Evolutionary conservation across 1,140 invertebrate genomes (phyloP).

Genomic region (Eupristina koningsbergeri): DNA sequence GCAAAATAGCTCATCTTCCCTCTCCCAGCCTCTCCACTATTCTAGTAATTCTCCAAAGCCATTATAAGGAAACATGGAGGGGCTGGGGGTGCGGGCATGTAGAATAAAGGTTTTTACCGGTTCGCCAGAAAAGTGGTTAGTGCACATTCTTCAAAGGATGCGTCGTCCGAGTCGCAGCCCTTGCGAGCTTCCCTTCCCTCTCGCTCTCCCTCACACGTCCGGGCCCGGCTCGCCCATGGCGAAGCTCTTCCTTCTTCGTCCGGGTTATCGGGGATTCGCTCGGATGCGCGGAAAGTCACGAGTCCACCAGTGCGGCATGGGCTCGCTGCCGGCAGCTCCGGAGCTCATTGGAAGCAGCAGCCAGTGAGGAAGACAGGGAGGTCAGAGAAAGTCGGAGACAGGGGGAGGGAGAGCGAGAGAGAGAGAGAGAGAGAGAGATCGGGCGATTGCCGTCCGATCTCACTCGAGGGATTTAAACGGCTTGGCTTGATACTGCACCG

Average conservation of each 20-base stretch:
- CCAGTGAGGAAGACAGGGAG: neutral
- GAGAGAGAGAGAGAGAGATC: constrained; percentile 21
- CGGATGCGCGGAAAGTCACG: constrained; percentile 50
- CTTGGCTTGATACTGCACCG: constrained; percentile 56
- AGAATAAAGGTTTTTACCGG: constrained; percentile 36
- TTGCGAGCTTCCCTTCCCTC: neutral
- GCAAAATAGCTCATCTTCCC: neutral
- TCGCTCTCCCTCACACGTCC: neutral
- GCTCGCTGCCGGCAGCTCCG: neutral
- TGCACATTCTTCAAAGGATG: constrained; percentile 14
- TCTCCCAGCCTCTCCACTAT: no score
- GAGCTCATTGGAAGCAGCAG: constrained; percentile 8
- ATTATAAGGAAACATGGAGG: constrained; percentile 33
- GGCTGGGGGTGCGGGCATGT: neutral
- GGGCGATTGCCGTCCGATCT: constrained; percentile 58
- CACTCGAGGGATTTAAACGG: constrained; percentile 57
- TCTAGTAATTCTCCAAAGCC: neutral
- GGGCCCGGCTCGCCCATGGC: neutral
- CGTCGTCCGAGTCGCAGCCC: neutral
- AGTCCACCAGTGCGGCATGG: neutral
- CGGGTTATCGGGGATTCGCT: constrained; percentile 57
- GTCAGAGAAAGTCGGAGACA: neutral
- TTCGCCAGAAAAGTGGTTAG: constrained; percentile 1
- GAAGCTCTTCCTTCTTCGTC: constrained; percentile 13
- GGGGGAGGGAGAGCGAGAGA: no score